Evolutionary conservation across 2,113 vertebrate genomes (phyloP), one percentile per base, ranked within the genome.

Genomic region (Pogona vitticeps): DNA sequence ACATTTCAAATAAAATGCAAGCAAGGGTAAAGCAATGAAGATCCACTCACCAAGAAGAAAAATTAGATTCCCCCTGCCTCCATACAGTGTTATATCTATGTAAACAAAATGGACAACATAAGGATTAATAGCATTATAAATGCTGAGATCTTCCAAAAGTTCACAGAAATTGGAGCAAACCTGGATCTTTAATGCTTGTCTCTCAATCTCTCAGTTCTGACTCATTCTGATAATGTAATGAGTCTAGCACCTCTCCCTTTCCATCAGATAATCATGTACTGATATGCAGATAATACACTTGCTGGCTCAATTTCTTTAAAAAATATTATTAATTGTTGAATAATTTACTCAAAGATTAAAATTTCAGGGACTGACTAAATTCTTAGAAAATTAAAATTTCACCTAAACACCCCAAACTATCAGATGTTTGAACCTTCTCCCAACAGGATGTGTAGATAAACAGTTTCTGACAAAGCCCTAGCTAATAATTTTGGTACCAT

Each of bases 21-120:
- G 40, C 26, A 73, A 72, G 20, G 7, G 28, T n/a, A 72, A 61
- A 61, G 31, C 46, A 79, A 71, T 8, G 68, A 33, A 82, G 36
- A 59, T 72, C 26, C 77, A 86, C 85, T 75, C 59, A 86, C 77
- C 85, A 81, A 86, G 77, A 78, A 79, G 46, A 52, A 80, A 86
- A 86, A 56, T 61, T 75, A 86, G 58, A 73, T 80, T 28, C 68
- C 68, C 77, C 71, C 68, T 80, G 85, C 21, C 78, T 86, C 85
- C 85, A 86, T 86, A 31, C 85, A 81, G 71, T 61, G 61, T 56
- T 73, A 52, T 75, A 80, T 63, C 85, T 86, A 73, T 59, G 33
- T 15, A 86, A 52, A 15, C 5, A 61, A 61, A 80, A 65, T 14
- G 3, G 31, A 46, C 8, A 86, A 28, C 10, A 26, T 68, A 73